Percentiles rank a stretch among this genome's conserved stretches.
phyloP scores from a whole-genome alignment of 2,113 vertebrate genomes.

The Chrysemys picta region DNA sequence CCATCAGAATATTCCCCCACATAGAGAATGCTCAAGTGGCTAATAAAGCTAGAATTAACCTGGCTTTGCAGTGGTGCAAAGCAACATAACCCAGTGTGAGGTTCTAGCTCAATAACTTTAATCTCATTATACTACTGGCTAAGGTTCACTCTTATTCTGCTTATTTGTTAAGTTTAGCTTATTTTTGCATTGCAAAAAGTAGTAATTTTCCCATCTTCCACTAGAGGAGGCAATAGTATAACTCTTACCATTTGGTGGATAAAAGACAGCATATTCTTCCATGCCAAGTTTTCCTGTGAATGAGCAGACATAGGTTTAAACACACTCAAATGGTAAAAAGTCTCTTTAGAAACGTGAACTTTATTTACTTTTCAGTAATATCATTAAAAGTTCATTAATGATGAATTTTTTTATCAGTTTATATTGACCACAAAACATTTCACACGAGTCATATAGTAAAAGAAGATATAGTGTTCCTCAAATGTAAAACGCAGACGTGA shows the following conservation, averaged over 20 bases:
- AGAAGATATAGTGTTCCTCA: not conserved
- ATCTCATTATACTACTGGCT: not conserved
- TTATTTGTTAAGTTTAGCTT: not conserved
- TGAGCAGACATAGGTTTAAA: slow-evolving; percentile 32
- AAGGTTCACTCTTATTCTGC: not conserved
- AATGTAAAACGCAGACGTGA: not conserved
- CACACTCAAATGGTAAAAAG: not conserved
- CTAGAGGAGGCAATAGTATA: slow-evolving; percentile 76
- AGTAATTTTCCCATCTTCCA: slow-evolving; percentile 68
- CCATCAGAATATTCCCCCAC: not conserved
- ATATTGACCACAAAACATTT: not conserved
- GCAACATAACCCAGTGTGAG: not conserved
- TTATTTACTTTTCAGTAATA: not conserved
- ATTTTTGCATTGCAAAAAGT: not conserved
- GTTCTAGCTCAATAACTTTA: not conserved
- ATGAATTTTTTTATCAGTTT: not conserved
- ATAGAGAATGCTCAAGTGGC: accelerated
- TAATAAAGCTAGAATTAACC: not conserved
- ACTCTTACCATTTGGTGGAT: slow-evolving; percentile 95
- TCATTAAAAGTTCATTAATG: not conserved
- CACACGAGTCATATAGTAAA: not conserved
- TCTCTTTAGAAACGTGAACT: not conserved
- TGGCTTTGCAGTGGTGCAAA: not conserved
- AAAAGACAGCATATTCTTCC: slow-evolving; percentile 91
- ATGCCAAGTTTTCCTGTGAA: slow-evolving; percentile 87